Evolutionary conservation across 2,113 vertebrate species (phyloP).

Genomic region (Ivindomyrus marchei): DNA sequence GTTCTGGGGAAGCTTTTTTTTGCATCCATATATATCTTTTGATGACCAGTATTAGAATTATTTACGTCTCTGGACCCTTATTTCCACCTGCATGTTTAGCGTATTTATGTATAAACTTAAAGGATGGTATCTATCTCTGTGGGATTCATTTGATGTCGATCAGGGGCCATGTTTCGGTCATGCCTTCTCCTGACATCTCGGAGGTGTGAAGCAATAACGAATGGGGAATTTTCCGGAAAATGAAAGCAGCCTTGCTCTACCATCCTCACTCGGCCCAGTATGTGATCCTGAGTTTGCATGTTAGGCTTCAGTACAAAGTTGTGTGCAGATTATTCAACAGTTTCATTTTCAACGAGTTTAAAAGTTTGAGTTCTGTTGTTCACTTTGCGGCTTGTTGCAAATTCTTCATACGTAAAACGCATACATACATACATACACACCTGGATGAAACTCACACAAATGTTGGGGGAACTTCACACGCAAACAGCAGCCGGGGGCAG

Average conservation of each 20-base stretch:
- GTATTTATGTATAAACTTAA: slow-evolving; percentile 57
- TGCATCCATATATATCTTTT: slow-evolving; percentile 38
- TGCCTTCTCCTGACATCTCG: slow-evolving; percentile 31
- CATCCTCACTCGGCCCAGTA: not conserved
- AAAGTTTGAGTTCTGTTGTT: not conserved
- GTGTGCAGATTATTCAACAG: not conserved
- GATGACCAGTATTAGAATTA: slow-evolving; percentile 36
- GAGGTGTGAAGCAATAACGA: slow-evolving; percentile 16
- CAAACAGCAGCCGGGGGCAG: not conserved
- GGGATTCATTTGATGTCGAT: slow-evolving; percentile 43
- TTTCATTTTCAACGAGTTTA: not conserved
- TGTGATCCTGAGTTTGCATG: not conserved
- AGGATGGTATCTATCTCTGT: slow-evolving; percentile 39
- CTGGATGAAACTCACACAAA: not conserved
- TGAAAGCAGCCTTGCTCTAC: slow-evolving; percentile 13
- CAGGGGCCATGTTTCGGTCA: slow-evolving; percentile 31
- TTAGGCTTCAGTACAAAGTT: not conserved
- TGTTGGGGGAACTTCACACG: not conserved
- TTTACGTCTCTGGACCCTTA: slow-evolving; percentile 43
- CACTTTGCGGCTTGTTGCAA: not conserved
- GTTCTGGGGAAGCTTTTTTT: not conserved
- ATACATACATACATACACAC: not conserved
- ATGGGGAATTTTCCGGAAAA: slow-evolving; percentile 26
- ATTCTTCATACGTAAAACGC: not conserved
- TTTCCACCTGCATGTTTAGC: slow-evolving; percentile 52